Conservation (phyloP, 1,140 invertebrate genomes). For the Tetragnatha versicolor region DNA sequence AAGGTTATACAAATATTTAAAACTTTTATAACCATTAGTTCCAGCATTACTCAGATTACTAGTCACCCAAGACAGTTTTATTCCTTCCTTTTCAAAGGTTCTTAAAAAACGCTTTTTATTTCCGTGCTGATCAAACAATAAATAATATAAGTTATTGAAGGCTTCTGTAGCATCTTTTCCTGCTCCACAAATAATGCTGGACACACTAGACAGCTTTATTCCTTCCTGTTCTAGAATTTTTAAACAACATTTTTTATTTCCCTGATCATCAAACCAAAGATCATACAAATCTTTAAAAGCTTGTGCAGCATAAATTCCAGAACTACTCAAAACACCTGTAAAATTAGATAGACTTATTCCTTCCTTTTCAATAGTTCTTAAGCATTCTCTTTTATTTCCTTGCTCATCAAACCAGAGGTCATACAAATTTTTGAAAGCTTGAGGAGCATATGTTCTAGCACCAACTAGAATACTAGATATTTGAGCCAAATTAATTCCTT, state of each 20-base stretch:
- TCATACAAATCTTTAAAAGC: conserved; percentile 24
- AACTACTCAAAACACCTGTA: not conserved
- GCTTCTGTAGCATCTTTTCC: conserved; percentile 28
- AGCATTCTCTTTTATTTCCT: conserved; percentile 2
- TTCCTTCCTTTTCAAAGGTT: not conserved
- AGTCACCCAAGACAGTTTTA: not conserved
- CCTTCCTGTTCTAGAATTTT: conserved; percentile 7
- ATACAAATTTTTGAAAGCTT: conserved; percentile 27
- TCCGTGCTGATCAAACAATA: conserved; percentile 8
- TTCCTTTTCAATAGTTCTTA: not conserved
- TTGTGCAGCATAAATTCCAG: conserved; percentile 2
- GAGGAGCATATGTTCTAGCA: not conserved
- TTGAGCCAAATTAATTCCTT: not conserved
- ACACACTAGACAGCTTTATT: conserved; percentile 17
- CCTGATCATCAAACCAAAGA: conserved; percentile 24
- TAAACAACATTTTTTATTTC: conserved; percentile 25
- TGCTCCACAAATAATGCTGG: conserved; percentile 18
- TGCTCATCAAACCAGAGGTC: conserved; percentile 6
- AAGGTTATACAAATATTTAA: not conserved
- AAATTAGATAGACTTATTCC: conserved; percentile 1
- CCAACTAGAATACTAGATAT: conserved; percentile 21
- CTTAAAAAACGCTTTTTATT: conserved; percentile 13
- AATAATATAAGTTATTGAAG: conserved; percentile 27
- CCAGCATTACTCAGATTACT: not conserved
- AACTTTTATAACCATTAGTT: not conserved